Conservation (phyloP, 2,113 vertebrate species). For the Scolopax mira region DNA sequence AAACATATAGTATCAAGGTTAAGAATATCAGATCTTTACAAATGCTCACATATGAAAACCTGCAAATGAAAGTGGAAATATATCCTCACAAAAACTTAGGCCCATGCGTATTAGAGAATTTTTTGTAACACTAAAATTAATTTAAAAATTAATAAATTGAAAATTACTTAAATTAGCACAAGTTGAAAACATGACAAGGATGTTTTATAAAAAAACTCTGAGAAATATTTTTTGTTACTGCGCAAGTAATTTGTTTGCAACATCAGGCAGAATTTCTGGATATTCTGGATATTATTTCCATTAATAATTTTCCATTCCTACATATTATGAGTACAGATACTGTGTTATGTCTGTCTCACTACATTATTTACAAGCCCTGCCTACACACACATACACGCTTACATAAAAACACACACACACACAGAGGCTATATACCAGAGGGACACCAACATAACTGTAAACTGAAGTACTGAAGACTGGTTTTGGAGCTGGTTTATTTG, state of each 20-base stretch:
- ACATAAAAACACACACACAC: neutral
- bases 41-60: accelerated
- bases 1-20: neutral
- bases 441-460: neutral
- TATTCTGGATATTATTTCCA: too few relatives aligned
- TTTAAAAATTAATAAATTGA: neutral
- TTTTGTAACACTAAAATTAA: neutral
- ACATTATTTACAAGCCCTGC: neutral
- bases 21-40: neutral
- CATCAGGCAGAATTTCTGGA: neutral
- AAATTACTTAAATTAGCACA: neutral
- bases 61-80: neutral
- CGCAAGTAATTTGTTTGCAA: neutral
- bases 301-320: too few relatives aligned
- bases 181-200: neutral
- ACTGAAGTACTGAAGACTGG: neutral
- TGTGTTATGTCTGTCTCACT: neutral
- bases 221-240: neutral
- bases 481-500: neutral
- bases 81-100: neutral
- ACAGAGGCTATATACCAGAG: neutral
- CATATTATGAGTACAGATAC: neutral
- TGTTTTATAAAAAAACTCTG: neutral
- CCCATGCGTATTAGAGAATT: accelerated
- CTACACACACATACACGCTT: accelerated